Evolutionary conservation across 2,113 vertebrate genomes (phyloP).

Genomic region (Mus musculus): GRCm39 chr5:51311001-51311500

Average conservation of each 20-base stretch:
- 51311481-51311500: not conserved
- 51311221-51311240: not conserved
- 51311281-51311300: not conserved
- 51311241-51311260: not conserved
- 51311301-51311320: not conserved
- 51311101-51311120: constrained; percentile 35
- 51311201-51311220: not conserved
- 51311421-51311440: not conserved
- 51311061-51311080: constrained; percentile 54
- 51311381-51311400: no score
- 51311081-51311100: constrained; percentile 35
- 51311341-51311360: not conserved
- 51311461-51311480: not conserved
- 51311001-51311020: not conserved
- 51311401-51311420: not conserved
- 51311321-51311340: not conserved
- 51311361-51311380: no score
- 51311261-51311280: not conserved
- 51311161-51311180: constrained; percentile 3
- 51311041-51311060: not conserved
- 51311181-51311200: not conserved
- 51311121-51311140: constrained; percentile 45
- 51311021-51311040: not conserved
- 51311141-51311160: constrained; percentile 47
- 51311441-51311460: not conserved